Conservation (phyloP, 2,888 invertebrate species). For the Athalia rosae region DNA sequence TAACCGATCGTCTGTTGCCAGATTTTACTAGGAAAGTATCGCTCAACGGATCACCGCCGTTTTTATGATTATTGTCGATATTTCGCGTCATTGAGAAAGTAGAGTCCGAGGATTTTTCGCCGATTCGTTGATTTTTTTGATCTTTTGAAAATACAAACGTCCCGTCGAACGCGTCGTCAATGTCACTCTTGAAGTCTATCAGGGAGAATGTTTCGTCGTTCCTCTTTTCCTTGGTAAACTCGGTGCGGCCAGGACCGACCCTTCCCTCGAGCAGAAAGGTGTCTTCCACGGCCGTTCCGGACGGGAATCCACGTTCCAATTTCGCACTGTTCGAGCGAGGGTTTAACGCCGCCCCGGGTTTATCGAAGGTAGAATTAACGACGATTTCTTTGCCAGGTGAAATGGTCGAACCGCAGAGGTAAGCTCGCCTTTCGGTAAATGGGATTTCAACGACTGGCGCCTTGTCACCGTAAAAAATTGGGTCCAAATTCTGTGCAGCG, state of each 20-base stretch:
- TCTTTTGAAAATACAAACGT: not conserved
- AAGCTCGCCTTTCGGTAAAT: slow-evolving; percentile 21
- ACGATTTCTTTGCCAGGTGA: not conserved
- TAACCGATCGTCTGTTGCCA: not conserved
- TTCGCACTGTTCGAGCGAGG: slow-evolving; percentile 7
- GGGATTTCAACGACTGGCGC: slow-evolving; percentile 18
- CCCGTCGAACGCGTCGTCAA: not conserved
- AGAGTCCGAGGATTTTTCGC: not conserved
- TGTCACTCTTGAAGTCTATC: slow-evolving; percentile 53
- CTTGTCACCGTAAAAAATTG: slow-evolving; percentile 23
- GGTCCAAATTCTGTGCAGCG: not conserved
- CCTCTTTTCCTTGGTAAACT: slow-evolving; percentile 13
- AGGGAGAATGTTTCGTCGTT: slow-evolving; percentile 44
- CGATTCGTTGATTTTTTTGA: not conserved
- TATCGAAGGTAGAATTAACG: slow-evolving; percentile 30
- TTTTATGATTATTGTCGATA: not conserved
- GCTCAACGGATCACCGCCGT: not conserved
- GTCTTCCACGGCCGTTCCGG: slow-evolving; percentile 5
- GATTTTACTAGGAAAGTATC: slow-evolving; percentile 12
- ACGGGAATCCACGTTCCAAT: slow-evolving; percentile 10
- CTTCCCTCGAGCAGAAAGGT: slow-evolving; percentile 36
- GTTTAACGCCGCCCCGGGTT: slow-evolving; percentile 21
- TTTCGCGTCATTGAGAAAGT: not conserved
- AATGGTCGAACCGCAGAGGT: not conserved
- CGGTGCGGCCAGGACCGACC: slow-evolving; percentile 29